Conservation (phyloP, 1,140 invertebrate genomes). For the Bombus confusus region DNA sequence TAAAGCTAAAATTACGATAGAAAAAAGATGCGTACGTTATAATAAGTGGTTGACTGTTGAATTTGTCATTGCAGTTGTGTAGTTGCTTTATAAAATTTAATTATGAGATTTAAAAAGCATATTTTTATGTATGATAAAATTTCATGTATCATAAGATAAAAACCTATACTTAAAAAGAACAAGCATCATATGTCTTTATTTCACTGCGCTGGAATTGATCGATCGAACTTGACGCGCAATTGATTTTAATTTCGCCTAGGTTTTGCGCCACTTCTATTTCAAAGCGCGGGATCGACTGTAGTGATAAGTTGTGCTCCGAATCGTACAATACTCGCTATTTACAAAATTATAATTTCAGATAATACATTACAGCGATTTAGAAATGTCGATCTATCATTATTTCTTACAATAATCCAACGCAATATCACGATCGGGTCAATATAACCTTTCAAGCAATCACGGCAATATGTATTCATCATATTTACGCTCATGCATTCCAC, state of each 20-base stretch:
- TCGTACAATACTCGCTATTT: background rate
- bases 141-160: background rate
- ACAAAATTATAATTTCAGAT: background rate
- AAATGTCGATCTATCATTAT: background rate
- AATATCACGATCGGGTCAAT: background rate
- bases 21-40: background rate
- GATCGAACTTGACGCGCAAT: background rate
- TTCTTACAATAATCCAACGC: background rate
- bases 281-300: background rate
- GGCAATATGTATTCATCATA: background rate
- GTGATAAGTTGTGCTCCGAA: background rate
- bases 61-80: background rate
- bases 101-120: background rate
- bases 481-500: background rate
- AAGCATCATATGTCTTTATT: background rate
- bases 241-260: background rate
- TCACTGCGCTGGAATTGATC: background rate
- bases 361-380: background rate
- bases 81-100: background rate
- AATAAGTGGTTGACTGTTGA: background rate
- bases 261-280: background rate
- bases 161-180: background rate
- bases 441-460: background rate
- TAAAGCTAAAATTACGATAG: background rate
- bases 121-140: no score